phyloP scores from a whole-genome alignment of 2,888 invertebrate genomes.

The Rhingia campestris region DNA sequence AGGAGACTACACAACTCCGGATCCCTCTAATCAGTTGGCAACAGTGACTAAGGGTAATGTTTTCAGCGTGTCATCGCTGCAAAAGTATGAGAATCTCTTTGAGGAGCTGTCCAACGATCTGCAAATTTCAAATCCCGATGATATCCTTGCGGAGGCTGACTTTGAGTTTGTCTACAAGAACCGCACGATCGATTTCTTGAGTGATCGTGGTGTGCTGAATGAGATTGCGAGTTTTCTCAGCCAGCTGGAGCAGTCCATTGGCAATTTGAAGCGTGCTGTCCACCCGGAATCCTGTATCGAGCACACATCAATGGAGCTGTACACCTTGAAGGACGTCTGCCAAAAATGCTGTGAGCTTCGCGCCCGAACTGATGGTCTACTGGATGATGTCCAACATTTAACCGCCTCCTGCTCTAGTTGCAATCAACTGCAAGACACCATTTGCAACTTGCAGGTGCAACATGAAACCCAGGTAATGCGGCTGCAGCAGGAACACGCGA shows the following conservation, averaged over 20 bases:
- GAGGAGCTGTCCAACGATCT: constrained; percentile 79
- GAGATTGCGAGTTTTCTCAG: constrained; percentile 78
- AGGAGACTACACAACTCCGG: constrained; percentile 82
- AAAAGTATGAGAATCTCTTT: constrained; percentile 80
- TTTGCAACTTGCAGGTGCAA: constrained; percentile 81
- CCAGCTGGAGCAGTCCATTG: constrained; percentile 79
- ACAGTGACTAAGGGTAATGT: constrained; percentile 42
- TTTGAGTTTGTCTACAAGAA: constrained; percentile 81
- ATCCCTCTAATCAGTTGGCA: constrained; percentile 9
- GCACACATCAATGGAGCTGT: constrained; percentile 77
- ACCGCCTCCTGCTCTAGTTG: constrained; percentile 83
- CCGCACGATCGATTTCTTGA: constrained; percentile 78
- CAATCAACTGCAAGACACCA: constrained; percentile 82
- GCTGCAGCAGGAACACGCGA: constrained; percentile 81
- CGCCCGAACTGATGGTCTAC: constrained; percentile 84
- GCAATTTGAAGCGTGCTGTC: constrained; percentile 77
- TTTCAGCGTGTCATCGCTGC: constrained; percentile 77
- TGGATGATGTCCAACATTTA: constrained; percentile 78
- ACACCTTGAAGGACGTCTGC: constrained; percentile 84
- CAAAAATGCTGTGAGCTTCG: constrained; percentile 85
- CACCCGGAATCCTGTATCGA: constrained; percentile 76
- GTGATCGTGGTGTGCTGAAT: constrained; percentile 78
- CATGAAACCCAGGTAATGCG: constrained; percentile 82
- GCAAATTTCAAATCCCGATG: constrained; percentile 79
- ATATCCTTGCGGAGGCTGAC: constrained; percentile 80